Evolutionary conservation across 2,888 invertebrate species (phyloP).

Genomic region (Pemphredon lugubris): DNA sequence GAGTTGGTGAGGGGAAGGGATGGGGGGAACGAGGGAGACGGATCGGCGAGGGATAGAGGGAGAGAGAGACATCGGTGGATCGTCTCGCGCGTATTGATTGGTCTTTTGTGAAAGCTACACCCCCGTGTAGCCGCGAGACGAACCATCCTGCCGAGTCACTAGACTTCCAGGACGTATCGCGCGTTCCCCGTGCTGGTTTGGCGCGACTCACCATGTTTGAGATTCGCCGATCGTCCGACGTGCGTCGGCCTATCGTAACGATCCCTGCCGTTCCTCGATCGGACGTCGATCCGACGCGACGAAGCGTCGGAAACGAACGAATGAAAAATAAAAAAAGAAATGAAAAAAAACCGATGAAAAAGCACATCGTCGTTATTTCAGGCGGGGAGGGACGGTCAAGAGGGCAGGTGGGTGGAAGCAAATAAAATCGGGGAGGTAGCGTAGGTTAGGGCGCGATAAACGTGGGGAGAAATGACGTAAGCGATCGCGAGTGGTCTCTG

Average conservation of each 20-base stretch:
- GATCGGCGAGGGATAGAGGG: constrained; percentile 33
- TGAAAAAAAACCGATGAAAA: no score
- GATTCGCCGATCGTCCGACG: neutral
- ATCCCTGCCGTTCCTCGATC: neutral
- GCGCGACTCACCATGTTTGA: constrained; percentile 29
- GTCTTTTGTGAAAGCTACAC: constrained; percentile 75
- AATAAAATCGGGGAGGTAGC: constrained; percentile 72
- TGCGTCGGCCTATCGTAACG: no score
- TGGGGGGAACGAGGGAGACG: neutral
- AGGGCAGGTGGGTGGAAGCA: constrained; percentile 77
- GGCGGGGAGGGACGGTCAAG: neutral
- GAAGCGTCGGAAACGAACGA: neutral
- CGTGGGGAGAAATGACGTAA: constrained; percentile 78
- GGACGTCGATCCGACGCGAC: neutral
- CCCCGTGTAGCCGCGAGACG: constrained; percentile 59
- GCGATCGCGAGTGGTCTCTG: constrained; percentile 66
- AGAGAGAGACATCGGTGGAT: constrained; percentile 74
- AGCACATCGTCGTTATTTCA: no score
- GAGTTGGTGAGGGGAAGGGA: constrained; percentile 24
- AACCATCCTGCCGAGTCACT: constrained; percentile 57
- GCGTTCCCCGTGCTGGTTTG: constrained; percentile 2
- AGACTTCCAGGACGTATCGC: constrained; percentile 48
- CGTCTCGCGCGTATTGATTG: constrained; percentile 78
- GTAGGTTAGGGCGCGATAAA: constrained; percentile 57
- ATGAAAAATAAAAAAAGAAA: neutral